Percentiles rank a stretch among this genome's conserved stretches.
Conservation (phyloP, 1,140 invertebrate species). For the Neodiprion lecontei region DNA sequence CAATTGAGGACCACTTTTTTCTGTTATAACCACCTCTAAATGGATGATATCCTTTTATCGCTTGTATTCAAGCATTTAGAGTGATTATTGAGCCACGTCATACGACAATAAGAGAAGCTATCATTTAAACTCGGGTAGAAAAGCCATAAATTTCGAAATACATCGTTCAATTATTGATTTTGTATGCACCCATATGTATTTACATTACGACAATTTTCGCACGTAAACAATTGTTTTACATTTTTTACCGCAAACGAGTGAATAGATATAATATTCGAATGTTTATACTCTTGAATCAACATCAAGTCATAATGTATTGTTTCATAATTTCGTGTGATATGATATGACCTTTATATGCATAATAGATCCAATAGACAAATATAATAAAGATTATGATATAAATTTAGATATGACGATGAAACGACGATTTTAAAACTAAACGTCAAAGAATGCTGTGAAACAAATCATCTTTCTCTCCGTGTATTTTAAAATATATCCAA, state of each 20-base stretch:
- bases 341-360: not conserved
- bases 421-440: not conserved
- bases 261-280: too few relatives aligned
- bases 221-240: not conserved
- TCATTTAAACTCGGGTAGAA: too few relatives aligned
- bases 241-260: not conserved
- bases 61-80: too few relatives aligned
- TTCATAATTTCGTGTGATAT: constrained; percentile 1
- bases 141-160: not conserved
- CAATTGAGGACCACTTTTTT: too few relatives aligned
- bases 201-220: not conserved
- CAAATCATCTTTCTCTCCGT: not conserved
- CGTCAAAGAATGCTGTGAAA: not conserved
- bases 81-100: too few relatives aligned
- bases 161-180: constrained; percentile 26
- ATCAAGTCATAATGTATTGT: not conserved
- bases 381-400: not conserved
- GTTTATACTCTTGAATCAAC: too few relatives aligned
- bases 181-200: constrained; percentile 11
- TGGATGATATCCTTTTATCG: too few relatives aligned
- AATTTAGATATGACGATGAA: not conserved
- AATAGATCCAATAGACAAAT: not conserved
- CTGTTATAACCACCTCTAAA: too few relatives aligned
- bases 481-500: not conserved
- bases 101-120: too few relatives aligned